A percentile compares a stretch with the other conserved stretches of the same genome.
phyloP scores from a whole-genome alignment of 2,888 invertebrate genomes.

The Gortyna flavago region DNA sequence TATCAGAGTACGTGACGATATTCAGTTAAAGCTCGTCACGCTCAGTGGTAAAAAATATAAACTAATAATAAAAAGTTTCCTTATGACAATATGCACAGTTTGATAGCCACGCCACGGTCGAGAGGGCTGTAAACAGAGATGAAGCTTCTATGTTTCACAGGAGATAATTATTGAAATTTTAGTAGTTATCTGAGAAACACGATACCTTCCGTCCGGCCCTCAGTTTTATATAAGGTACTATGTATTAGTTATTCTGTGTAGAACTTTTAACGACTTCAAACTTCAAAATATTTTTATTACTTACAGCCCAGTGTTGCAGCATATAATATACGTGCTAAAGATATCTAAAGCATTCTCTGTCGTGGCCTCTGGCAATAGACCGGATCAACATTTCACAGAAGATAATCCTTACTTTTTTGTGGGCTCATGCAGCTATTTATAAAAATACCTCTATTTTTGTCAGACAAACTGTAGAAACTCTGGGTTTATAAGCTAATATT shows the following conservation, averaged over 20 bases:
- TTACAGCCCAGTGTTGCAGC: background rate
- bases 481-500: too few species aligned
- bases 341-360: background rate
- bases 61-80: conserved; percentile 34
- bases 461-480: too few species aligned
- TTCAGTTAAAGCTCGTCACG: conserved; percentile 20
- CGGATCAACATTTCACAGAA: background rate
- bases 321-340: background rate
- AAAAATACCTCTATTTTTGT: background rate
- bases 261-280: conserved; percentile 12
- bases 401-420: background rate
- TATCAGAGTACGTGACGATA: conserved; percentile 38
- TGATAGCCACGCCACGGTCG: conserved; percentile 21
- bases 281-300: conserved; percentile 9
- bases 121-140: conserved; percentile 32
- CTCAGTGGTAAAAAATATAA: conserved; percentile 20
- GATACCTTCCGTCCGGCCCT: conserved; percentile 20
- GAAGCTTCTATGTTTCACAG: conserved; percentile 23
- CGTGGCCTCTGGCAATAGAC: background rate
- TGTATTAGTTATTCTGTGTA: too few species aligned
- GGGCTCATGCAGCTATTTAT: background rate
- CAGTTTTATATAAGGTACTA: too few species aligned
- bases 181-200: conserved; percentile 21
- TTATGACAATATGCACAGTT: conserved; percentile 28
- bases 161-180: conserved; percentile 30